Evolutionary conservation across 1,140 invertebrate species (phyloP).

Genomic region (Drosophila tani): DNA sequence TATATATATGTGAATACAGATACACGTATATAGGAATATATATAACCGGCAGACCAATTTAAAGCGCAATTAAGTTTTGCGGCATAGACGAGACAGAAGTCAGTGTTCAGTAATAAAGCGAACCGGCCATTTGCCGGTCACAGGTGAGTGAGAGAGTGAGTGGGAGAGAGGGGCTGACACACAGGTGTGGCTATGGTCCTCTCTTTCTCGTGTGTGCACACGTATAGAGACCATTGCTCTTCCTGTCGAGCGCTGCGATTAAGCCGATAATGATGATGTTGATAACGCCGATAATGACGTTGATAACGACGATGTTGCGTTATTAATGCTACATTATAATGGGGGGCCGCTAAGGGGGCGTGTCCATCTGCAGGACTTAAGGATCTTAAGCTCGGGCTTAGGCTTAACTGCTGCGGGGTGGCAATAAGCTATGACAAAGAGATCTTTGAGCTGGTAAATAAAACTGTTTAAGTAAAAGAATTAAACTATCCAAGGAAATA

Average conservation of each 20-base stretch:
- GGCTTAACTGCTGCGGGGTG: background rate
- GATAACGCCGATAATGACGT: slow-evolving; percentile 43
- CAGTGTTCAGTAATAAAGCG: slow-evolving; percentile 35
- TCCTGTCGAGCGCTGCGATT: slow-evolving; percentile 44
- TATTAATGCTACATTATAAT: slow-evolving; percentile 54
- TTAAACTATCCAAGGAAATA: too few species aligned
- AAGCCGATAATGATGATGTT: slow-evolving; percentile 57
- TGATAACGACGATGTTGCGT: slow-evolving; percentile 34
- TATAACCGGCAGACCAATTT: slow-evolving; percentile 35
- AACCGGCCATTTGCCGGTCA: slow-evolving; percentile 29
- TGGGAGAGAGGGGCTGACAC: slow-evolving; percentile 7
- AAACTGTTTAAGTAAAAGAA: background rate
- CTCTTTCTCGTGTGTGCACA: slow-evolving; percentile 1
- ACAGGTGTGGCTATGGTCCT: slow-evolving; percentile 23
- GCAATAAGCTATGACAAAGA: background rate
- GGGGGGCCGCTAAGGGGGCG: background rate
- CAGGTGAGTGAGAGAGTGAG: slow-evolving; percentile 16
- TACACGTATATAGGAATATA: background rate
- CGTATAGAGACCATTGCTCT: slow-evolving; percentile 27
- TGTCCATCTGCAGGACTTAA: background rate
- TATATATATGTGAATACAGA: background rate
- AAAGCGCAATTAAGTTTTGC: slow-evolving; percentile 64
- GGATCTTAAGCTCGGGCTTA: background rate
- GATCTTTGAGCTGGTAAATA: background rate
- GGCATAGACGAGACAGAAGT: slow-evolving; percentile 53